Base-by-base conservation (phyloP, 2,113 vertebrate species). In the Nyctereutes procyonoides region DNA sequence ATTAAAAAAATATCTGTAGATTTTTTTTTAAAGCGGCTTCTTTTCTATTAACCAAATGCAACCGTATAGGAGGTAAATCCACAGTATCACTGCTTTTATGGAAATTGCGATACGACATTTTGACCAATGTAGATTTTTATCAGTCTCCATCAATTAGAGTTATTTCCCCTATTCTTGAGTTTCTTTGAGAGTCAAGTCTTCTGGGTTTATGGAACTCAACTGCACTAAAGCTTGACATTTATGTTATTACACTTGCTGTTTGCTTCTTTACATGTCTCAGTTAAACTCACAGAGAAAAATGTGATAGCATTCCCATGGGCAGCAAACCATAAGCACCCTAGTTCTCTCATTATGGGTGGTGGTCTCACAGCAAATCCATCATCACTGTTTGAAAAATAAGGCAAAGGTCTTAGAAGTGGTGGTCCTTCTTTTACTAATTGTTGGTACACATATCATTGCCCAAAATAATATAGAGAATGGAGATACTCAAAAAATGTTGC, bases 11-110 rank as follows among this genome's bases (percentile, higher is more conserved):
- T 83, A 74, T 6, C 28, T 60, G 73, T 65, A 55, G 30, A 28
- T 6, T 24, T 8, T 11, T 60, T 43, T 35, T 43, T 43, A 43
- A 93, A 92, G 22, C 12, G 19, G 3, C 53, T 94, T 92, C 16
- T 95, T 81, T 96, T 74, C 35, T 79, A n/a, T 96, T 90, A 43
- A 94, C 22, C 56, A 98, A 85, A 95, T 38, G 53, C 80, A 85
- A 82, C 26, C 62, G 22, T 26, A 11, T 16, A 53, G 15, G 48
- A 58, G 4, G 38, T 43, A 76, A 67, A 76, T 60, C 9, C 69
- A 43, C 55, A 65, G 9, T 60, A 63, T 32, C 35, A 19, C 5
- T 38, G 15, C 4, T 51, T 77, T 93, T 65, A 32, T 55, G 69
- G 71, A 87, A 87, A 80, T 11, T 82, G 30, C 48, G n/a, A 65